Percentiles rank a stretch among this genome's conserved stretches.
phyloP scores from a whole-genome alignment of 1,140 invertebrate species.

The Helicoverpa armigera region DNA sequence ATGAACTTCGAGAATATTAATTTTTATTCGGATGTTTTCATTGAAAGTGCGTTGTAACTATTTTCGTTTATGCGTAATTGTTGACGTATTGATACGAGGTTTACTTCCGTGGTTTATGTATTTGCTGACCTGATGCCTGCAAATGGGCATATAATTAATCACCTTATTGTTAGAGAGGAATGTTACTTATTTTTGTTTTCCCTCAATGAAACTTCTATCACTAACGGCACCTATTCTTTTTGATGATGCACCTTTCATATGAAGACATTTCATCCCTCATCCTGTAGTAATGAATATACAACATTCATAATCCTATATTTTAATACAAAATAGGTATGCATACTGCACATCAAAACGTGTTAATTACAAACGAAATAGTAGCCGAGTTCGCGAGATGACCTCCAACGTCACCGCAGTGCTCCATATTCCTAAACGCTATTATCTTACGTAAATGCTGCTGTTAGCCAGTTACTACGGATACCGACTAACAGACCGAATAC shows the following conservation, averaged over 20 bases:
- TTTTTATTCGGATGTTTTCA: conserved; percentile 37
- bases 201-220: neutral
- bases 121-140: too few relatives aligned
- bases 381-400: conserved; percentile 12
- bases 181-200: too few relatives aligned
- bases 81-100: neutral
- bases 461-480: neutral
- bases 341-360: neutral
- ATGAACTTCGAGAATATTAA: conserved; percentile 15
- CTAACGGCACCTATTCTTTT: neutral
- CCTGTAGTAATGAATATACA: neutral
- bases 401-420: conserved; percentile 24
- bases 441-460: conserved; percentile 30
- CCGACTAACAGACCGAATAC: too few relatives aligned
- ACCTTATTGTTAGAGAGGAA: too few relatives aligned
- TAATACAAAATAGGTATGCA: neutral
- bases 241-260: too few relatives aligned
- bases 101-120: too few relatives aligned
- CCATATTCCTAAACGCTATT: conserved; percentile 29
- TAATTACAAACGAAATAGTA: conserved; percentile 17
- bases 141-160: too few relatives aligned
- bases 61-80: conserved; percentile 7
- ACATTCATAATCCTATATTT: neutral
- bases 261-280: too few relatives aligned
- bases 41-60: neutral